Percentiles rank a stretch among this genome's conserved stretches.
phyloP scores from a whole-genome alignment of 1,140 invertebrate genomes.

The Gonatopus flavifemur region DNA sequence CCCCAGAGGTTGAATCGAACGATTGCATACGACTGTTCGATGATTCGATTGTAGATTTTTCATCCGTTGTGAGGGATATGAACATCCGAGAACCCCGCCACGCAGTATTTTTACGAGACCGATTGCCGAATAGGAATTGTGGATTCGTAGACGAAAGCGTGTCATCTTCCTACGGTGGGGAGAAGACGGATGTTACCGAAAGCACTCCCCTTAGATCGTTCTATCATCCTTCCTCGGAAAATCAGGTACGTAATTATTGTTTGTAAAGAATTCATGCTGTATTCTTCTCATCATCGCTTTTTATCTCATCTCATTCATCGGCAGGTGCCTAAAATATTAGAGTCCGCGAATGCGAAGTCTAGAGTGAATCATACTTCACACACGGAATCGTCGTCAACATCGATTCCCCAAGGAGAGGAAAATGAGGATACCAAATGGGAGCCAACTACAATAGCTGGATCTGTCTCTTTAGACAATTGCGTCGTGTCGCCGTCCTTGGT shows the following conservation, averaged over 20 bases:
- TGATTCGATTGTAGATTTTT: too few species aligned
- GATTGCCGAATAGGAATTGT: slow-evolving; percentile 43
- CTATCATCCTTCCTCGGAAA: slow-evolving; percentile 37
- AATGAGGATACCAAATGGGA: slow-evolving; percentile 26
- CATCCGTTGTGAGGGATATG: too few species aligned
- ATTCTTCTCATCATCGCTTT: slow-evolving; percentile 6
- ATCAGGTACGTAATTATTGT: slow-evolving; percentile 26
- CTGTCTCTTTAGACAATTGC: slow-evolving; percentile 19
- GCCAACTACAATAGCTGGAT: slow-evolving; percentile 5
- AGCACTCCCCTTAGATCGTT: slow-evolving; percentile 26
- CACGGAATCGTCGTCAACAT: slow-evolving; percentile 15
- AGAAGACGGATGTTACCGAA: slow-evolving; percentile 29
- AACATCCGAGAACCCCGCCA: slow-evolving; percentile 46
- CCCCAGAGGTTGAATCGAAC: too few species aligned
- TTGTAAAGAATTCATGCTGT: too few species aligned
- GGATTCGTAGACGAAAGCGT: slow-evolving; percentile 45
- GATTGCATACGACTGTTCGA: too few species aligned
- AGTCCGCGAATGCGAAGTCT: slow-evolving; percentile 23
- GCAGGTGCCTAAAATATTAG: slow-evolving; percentile 26
- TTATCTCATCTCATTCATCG: neutral
- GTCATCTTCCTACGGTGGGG: slow-evolving; percentile 36
- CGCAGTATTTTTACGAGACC: slow-evolving; percentile 49
- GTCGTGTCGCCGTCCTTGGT: slow-evolving; percentile 18
- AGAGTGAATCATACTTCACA: too few species aligned
- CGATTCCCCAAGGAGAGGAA: slow-evolving; percentile 20